Evolutionary conservation across 2,113 vertebrate species (phyloP), one percentile per base, ranked within the genome.

Genomic region (Nansenia antarctica): DNA sequence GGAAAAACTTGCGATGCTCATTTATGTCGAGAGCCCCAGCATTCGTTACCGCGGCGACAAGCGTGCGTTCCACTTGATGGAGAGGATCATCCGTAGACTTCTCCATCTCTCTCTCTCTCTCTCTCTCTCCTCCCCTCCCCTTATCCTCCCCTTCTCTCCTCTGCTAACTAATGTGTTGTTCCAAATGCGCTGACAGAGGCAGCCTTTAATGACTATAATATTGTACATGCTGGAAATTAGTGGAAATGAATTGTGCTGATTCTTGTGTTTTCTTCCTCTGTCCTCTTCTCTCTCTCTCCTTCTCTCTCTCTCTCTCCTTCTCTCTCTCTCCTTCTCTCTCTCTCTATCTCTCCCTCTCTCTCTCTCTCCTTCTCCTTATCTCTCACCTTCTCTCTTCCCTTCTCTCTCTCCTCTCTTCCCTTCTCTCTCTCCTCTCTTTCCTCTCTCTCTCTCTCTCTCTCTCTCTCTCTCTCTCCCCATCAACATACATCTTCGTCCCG

Each of bases 241-340:
- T 77, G 83, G 77, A 79, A 76, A 85, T 74, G 18, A 93, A 93
- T 87, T 93, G 85, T 86, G 93, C 94, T 94, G 93, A 94, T 89
- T 93, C 84, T 37, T 73, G 69, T 89, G 78, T 71, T 86, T 79
- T 77, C 64, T 80, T 83, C 18, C 0, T 78, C 72, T 78, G 70
- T 54, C 9, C 20, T 45, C 30, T 55, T n/a, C 18, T 31, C 59
- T 82, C 78, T 65, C 68, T 69, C 65, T 63, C 31, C 42, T 47
- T 58, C 65, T 69, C 63, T 69, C 59, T 70, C 55, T 70, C 63
- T 67, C 37, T 54, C 22, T 57, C 42, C 30, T 7, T 65, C 62
- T 58, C 54, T 49, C 47, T 65, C n/a, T 68, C 37, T 65, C 62
- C n/a, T 70, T 62, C 18, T 30, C 54, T 57, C 54, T 15, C 12